Percentiles rank a stretch among this genome's conserved stretches.
phyloP scores from a whole-genome alignment of 2,797 vertebrate species.

The Orientallactaga sibirica region DNA sequence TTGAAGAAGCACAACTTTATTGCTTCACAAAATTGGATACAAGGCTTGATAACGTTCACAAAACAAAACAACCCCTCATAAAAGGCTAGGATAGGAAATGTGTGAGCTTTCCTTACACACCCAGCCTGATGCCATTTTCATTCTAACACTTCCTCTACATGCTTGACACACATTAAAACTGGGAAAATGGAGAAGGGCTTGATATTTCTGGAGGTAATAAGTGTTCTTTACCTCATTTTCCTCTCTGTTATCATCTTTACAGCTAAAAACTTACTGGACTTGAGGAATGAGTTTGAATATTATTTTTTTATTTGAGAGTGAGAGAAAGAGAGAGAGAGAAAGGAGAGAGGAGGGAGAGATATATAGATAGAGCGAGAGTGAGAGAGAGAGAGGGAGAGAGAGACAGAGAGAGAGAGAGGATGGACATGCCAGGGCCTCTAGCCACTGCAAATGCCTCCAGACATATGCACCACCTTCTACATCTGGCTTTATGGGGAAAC shows the following conservation, averaged over 20 bases:
- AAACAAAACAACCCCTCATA: background rate
- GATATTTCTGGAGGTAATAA: constrained; percentile 50
- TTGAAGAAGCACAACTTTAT: background rate
- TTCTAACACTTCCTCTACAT: background rate
- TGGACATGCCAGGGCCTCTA: no score
- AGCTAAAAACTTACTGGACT: background rate
- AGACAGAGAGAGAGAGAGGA: no score
- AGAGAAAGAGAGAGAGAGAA: no score
- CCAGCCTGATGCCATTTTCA: constrained; percentile 31
- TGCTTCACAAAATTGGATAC: background rate
- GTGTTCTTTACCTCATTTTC: constrained; percentile 34
- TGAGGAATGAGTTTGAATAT: constrained; percentile 40
- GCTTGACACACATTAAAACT: constrained; percentile 11
- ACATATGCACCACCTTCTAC: no score
- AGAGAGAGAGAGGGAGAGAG: no score
- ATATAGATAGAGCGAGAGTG: no score
- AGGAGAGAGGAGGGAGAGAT: no score
- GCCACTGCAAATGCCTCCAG: no score
- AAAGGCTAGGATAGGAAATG: background rate
- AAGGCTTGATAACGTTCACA: background rate
- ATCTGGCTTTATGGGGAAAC: no score
- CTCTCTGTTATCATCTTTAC: constrained; percentile 37
- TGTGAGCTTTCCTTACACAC: background rate
- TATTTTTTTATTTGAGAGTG: no score
- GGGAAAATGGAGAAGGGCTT: constrained; percentile 20